Conservation (phyloP, 2,113 vertebrate genomes). For the Shinisaurus crocodilurus region DNA sequence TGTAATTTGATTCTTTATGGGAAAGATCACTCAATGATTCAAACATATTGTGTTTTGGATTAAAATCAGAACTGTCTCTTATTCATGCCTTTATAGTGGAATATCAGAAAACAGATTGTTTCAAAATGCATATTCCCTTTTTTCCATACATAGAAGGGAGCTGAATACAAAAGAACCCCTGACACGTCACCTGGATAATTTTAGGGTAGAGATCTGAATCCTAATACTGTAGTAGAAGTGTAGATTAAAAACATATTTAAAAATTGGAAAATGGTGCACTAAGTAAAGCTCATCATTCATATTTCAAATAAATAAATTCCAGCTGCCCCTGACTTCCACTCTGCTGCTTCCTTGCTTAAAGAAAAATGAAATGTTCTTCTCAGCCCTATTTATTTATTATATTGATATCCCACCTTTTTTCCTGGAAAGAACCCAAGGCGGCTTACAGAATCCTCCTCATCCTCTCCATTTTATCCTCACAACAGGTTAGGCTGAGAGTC, state of each 20-base stretch:
- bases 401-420: no score
- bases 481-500: no score
- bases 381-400: no score
- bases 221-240: background rate
- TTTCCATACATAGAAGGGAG: background rate
- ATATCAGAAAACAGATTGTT: slow-evolving; percentile 48
- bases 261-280: background rate
- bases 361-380: background rate
- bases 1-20: slow-evolving; percentile 69
- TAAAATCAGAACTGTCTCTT: slow-evolving; percentile 70
- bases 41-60: slow-evolving; percentile 61
- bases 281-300: background rate
- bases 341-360: background rate
- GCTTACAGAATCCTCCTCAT: no score
- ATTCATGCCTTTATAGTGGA: slow-evolving; percentile 59
- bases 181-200: slow-evolving; percentile 26
- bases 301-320: no score
- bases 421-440: no score
- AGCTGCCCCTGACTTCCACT: background rate
- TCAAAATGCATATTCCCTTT: slow-evolving; percentile 47
- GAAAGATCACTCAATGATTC: slow-evolving; percentile 67
- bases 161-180: background rate
- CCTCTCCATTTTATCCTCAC: no score
- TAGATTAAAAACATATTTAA: background rate
- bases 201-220: slow-evolving; percentile 62